phyloP scores from a whole-genome alignment of 2,113 vertebrate species.

The Thryonomys swinderianus region DNA sequence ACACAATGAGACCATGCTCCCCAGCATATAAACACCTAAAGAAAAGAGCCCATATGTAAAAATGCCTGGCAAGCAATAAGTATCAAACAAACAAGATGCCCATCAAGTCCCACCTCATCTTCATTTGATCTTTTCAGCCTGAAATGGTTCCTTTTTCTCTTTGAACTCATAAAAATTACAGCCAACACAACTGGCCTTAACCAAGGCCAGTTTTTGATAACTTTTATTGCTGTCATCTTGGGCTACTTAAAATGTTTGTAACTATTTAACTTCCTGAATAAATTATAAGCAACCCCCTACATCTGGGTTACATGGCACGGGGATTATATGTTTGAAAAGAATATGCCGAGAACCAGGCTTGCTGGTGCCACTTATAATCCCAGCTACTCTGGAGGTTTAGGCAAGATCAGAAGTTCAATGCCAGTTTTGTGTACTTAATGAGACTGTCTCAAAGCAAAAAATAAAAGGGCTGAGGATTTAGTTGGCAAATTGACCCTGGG shows the following conservation, averaged over 20 bases:
- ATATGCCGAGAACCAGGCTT: neutral
- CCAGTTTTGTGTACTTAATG: neutral
- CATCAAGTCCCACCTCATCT: neutral
- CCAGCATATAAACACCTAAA: neutral
- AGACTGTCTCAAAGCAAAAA: neutral
- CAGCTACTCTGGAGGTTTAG: neutral
- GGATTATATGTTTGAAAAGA: neutral
- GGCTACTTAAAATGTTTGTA: neutral
- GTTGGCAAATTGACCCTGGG: neutral
- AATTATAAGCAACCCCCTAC: neutral
- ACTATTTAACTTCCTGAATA: constrained; percentile 44
- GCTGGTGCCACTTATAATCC: neutral
- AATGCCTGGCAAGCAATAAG: neutral
- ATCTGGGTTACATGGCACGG: neutral
- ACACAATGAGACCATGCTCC: neutral
- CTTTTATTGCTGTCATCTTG: neutral
- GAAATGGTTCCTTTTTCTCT: constrained; percentile 14
- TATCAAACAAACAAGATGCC: constrained; percentile 15
- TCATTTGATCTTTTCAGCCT: neutral
- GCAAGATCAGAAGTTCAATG: neutral
- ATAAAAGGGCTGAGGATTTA: neutral
- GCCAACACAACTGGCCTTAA: neutral
- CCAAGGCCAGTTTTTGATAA: neutral
- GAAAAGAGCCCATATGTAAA: neutral
- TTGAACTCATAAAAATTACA: constrained; percentile 23